Evolutionary conservation across 1,140 invertebrate genomes (phyloP).

Genomic region (Riptortus pedestris): DNA sequence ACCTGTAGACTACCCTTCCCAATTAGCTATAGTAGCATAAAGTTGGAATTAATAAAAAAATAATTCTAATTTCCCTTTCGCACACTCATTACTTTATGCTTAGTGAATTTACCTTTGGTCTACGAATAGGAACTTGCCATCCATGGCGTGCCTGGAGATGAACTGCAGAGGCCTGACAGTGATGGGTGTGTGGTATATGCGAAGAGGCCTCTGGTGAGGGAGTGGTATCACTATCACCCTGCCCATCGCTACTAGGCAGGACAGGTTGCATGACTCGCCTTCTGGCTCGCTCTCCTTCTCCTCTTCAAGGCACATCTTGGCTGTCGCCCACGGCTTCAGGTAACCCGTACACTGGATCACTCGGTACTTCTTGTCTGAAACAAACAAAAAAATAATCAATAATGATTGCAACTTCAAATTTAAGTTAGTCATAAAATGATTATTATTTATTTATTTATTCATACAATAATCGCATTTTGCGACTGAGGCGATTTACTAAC

Average conservation of each 20-base stretch:
- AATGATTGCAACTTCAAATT: background rate
- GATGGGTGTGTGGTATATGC: slow-evolving; percentile 25
- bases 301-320: slow-evolving; percentile 59
- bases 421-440: no score
- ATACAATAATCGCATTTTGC: no score
- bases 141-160: slow-evolving; percentile 47
- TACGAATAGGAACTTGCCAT: slow-evolving; percentile 52
- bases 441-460: no score
- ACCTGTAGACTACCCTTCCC: no score
- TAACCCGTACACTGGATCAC: slow-evolving; percentile 84
- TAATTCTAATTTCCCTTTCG: no score
- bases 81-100: no score
- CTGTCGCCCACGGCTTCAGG: slow-evolving; percentile 79
- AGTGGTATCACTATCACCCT: slow-evolving; percentile 46
- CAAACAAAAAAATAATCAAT: slow-evolving; percentile 20
- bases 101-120: slow-evolving; percentile 58
- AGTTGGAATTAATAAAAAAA: no score
- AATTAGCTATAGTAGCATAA: no score
- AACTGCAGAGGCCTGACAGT: slow-evolving; percentile 41
- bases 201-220: slow-evolving; percentile 28
- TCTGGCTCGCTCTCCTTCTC: slow-evolving; percentile 49
- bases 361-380: slow-evolving; percentile 60
- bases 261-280: slow-evolving; percentile 62
- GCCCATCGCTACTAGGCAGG: slow-evolving; percentile 75
- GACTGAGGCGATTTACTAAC: no score